Percentiles rank a stretch among this genome's conserved stretches.
These are phyloP conservation scores for Antrozous pallidus DNA, from an alignment of 2,797 vertebrate genomes.

Conservation along the genomic window DNA sequence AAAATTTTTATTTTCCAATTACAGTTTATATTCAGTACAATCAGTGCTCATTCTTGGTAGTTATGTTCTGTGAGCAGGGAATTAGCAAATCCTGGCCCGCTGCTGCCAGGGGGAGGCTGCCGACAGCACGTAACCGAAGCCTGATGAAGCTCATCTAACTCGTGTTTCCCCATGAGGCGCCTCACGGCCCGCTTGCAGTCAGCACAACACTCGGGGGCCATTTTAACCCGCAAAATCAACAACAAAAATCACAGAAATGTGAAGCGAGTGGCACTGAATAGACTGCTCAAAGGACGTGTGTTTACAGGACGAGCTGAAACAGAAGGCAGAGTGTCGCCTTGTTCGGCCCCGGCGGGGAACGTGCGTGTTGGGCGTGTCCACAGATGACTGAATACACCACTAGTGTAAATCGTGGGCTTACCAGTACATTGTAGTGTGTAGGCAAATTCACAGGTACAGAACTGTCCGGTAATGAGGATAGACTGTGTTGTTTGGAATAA, in stretches of 20 bases:
- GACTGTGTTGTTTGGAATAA: background rate
- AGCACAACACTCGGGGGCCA: background rate
- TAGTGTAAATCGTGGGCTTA: background rate
- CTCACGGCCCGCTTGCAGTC: background rate
- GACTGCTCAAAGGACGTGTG: background rate
- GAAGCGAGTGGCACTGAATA: background rate
- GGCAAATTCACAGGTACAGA: background rate
- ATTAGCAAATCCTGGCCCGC: background rate
- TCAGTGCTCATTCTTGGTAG: background rate
- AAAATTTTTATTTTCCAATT: background rate
- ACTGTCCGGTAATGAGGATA: background rate
- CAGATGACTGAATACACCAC: background rate
- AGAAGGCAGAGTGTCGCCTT: background rate
- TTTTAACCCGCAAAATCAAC: background rate
- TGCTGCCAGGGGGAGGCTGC: background rate
- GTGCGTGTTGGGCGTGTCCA: fast-evolving
- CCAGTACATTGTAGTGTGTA: background rate
- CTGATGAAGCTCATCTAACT: background rate
- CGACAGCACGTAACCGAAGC: background rate
- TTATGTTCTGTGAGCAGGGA: background rate
- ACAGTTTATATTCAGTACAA: background rate
- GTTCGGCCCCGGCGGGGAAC: background rate
- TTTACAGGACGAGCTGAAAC: background rate
- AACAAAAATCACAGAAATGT: background rate
- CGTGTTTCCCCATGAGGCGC: background rate